Conservation (phyloP, 2,797 vertebrate species). For the Vespertilio murinus region DNA sequence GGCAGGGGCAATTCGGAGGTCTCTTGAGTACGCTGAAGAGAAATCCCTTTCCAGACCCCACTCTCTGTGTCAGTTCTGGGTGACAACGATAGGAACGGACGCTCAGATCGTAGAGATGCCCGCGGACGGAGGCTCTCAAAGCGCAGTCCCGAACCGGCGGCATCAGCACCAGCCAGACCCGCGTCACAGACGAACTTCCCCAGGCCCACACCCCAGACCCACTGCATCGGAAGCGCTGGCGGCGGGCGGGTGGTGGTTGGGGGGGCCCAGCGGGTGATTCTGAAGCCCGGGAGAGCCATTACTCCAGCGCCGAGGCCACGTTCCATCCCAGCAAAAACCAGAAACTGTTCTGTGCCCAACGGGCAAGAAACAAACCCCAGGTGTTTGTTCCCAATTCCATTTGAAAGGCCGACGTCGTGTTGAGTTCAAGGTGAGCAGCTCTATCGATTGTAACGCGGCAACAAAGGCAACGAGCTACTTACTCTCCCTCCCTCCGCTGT, state of each 20-base stretch:
- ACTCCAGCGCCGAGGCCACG: neutral
- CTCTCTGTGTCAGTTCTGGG: neutral
- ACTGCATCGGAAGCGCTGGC: neutral
- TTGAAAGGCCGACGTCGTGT: neutral
- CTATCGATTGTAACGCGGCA: neutral
- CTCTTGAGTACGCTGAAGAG: neutral
- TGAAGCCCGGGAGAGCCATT: neutral
- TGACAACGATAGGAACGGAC: neutral
- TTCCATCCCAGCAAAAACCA: constrained; percentile 33
- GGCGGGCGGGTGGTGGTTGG: too few species aligned
- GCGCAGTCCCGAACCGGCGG: neutral
- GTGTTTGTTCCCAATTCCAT: constrained; percentile 33
- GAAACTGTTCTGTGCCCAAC: neutral
- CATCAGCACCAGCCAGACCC: neutral
- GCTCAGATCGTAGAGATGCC: neutral
- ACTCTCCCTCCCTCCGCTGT: neutral
- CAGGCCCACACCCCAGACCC: neutral
- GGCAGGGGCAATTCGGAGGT: neutral
- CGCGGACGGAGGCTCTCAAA: neutral
- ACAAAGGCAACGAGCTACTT: constrained; percentile 7
- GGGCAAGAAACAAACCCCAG: constrained; percentile 55
- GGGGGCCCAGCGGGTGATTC: neutral
- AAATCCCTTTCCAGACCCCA: neutral
- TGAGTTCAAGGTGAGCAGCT: constrained; percentile 42
- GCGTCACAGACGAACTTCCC: neutral